These are phyloP conservation scores for Lagopus muta DNA, from an alignment of 2,113 vertebrate genomes.

Conservation along the genomic window DNA sequence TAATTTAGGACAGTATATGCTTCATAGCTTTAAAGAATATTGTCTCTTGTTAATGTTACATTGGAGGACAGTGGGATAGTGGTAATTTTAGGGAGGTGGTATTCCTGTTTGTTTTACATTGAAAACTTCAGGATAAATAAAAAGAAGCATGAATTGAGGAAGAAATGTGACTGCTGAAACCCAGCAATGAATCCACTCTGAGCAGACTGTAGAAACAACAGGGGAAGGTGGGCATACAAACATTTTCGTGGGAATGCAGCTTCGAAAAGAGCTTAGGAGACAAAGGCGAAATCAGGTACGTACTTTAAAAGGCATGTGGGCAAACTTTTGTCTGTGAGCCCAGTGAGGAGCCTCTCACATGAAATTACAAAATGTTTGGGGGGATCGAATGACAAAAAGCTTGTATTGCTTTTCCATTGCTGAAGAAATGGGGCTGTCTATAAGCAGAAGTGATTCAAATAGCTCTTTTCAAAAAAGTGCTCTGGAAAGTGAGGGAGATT, in stretches of 20 bases:
- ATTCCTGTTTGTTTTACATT: conserved; percentile 76
- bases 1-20: conserved; percentile 82
- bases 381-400: conserved; percentile 22
- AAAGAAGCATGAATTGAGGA: conserved; percentile 55
- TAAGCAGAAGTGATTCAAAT: not conserved
- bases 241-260: conserved; percentile 46
- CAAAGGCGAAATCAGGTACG: conserved; percentile 53
- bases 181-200: conserved; percentile 65
- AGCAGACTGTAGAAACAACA: conserved; percentile 32
- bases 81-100: conserved; percentile 78
- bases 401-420: conserved; percentile 50
- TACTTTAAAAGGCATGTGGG: conserved; percentile 3
- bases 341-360: not conserved
- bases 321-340: conserved; percentile 25
- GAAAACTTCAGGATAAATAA: conserved; percentile 79
- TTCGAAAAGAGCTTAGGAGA: conserved; percentile 1
- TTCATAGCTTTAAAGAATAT: conserved; percentile 81
- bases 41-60: conserved; percentile 77
- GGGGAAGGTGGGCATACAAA: conserved; percentile 22
- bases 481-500: not conserved
- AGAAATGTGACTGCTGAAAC: conserved; percentile 59
- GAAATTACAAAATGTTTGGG: conserved; percentile 24
- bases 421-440: conserved; percentile 2
- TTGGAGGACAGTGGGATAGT: conserved; percentile 72
- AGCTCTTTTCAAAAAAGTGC: not conserved